These are phyloP conservation scores for Hedychridium roseum DNA, from an alignment of 2,888 invertebrate species.

Conservation along the genomic window DNA sequence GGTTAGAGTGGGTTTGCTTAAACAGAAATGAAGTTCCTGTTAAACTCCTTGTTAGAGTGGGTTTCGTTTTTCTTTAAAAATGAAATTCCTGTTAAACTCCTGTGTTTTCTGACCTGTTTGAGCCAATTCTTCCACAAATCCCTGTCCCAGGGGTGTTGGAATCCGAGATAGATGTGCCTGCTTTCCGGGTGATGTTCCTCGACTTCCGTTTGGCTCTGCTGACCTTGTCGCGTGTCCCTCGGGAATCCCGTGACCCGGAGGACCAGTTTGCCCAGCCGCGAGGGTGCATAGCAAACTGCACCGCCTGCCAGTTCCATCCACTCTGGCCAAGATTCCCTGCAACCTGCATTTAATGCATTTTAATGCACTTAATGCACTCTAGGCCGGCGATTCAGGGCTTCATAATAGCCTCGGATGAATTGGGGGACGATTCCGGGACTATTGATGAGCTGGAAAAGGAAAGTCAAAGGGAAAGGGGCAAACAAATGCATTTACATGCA, in stretches of 20 bases:
- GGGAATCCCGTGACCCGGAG: conserved; percentile 63
- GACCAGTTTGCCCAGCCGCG: conserved; percentile 62
- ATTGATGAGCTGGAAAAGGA: background rate
- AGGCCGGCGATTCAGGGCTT: too few relatives aligned
- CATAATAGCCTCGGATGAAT: too few relatives aligned
- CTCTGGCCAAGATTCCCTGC: conserved; percentile 54
- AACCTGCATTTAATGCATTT: conserved; percentile 40
- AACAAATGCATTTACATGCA: too few relatives aligned
- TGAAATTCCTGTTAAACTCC: background rate
- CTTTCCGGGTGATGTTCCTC: conserved; percentile 51
- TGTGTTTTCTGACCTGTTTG: conserved; percentile 65
- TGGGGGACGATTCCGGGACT: too few relatives aligned
- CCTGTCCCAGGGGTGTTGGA: conserved; percentile 73
- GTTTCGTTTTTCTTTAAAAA: background rate
- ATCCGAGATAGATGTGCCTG: conserved; percentile 72
- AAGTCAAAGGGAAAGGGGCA: background rate
- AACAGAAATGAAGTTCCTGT: background rate
- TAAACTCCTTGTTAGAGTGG: background rate
- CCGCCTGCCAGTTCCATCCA: conserved; percentile 59
- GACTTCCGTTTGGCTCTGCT: conserved; percentile 32
- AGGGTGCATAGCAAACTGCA: conserved; percentile 58
- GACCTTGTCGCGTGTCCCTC: conserved; percentile 47
- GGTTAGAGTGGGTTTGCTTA: too few relatives aligned
- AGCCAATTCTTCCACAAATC: conserved; percentile 74
- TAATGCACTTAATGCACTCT: background rate